Conservation (phyloP, 2,113 vertebrate genomes). For the Siniperca chuatsi region DNA sequence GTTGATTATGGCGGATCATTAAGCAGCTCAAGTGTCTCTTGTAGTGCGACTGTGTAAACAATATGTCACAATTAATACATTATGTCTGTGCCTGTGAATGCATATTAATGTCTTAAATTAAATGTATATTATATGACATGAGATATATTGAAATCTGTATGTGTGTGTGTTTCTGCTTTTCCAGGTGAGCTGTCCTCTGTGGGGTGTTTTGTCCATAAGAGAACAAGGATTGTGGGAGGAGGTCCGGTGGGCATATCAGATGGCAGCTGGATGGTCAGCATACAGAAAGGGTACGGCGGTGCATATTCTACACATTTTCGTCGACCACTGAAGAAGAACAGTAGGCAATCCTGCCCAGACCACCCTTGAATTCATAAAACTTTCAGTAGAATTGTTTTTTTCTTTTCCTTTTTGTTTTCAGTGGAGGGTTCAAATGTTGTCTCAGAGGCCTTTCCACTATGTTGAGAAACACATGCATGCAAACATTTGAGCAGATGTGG, state of each 20-base stretch:
- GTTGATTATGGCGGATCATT: slow-evolving; percentile 46
- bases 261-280: slow-evolving; percentile 97
- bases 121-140: background rate
- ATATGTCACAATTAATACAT: slow-evolving; percentile 22
- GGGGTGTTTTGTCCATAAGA: slow-evolving; percentile 82
- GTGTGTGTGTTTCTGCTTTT: slow-evolving; percentile 30
- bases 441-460: background rate
- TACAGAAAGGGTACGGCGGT: slow-evolving; percentile 91
- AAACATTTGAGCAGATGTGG: background rate
- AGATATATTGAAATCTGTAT: background rate
- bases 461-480: background rate
- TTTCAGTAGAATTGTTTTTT: background rate
- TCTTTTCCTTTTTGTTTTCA: background rate
- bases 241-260: slow-evolving; percentile 89
- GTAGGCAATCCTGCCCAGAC: slow-evolving; percentile 7
- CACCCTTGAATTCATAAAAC: slow-evolving; percentile 10
- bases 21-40: slow-evolving; percentile 30
- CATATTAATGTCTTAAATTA: background rate
- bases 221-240: slow-evolving; percentile 92
- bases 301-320: slow-evolving; percentile 30
- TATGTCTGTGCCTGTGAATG: background rate
- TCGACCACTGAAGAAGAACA: slow-evolving; percentile 27
- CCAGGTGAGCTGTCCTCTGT: slow-evolving; percentile 74
- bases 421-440: background rate
- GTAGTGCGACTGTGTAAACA: slow-evolving; percentile 28